Evolutionary conservation across 2,797 vertebrate species (phyloP), one percentile per base, ranked within the genome.

Genomic region (Anguilla obscura): DNA sequence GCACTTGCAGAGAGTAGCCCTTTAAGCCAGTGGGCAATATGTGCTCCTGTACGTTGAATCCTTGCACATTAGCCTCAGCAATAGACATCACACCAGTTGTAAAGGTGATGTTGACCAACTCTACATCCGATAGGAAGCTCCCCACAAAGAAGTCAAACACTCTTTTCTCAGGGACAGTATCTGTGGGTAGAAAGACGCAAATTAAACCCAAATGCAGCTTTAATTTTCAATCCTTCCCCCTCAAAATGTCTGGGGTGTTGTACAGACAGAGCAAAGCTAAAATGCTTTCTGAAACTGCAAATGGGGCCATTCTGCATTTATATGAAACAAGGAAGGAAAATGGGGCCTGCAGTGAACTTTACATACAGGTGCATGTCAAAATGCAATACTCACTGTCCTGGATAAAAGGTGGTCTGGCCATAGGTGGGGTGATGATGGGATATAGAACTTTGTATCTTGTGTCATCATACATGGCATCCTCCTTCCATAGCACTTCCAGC

Each of bases 361-460:
- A 52, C 10, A 52, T 12, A 52, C 10, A 54, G 12, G 52, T 14
- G 12, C 52, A 54, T 18, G 14, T 4, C 14, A 0, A 16, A 36
- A 30, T 40, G 40, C 14, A 45, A 50, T 80, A 92, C 95, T 94
- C 87, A 96, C 96, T 0, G 16, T 96, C 92, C 66, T 86, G 79
- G 8, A 89, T 0, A 0, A 90, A 52, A 0, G 83, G 94, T 14
- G 71, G 91, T 30, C 54, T 91, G 63, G 90, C 90, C 93, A 93
- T 92, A 27, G 94, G 90, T 24, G 95, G 96, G 0, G 94, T 96
- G 27, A 93, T 94, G 27, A 97, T 95, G 0, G 96, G 96, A 89
- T 95, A 95, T 88, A 96, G 88, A 50, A 97, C 89, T 89, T 94
- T 97, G 88, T 96, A 96, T 93, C 90, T 94, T 7, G 95, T 95